Evolutionary conservation across 2,888 invertebrate species (phyloP), one percentile per base, ranked within the genome.

Genomic region (Drosophila emarginata): DNA sequence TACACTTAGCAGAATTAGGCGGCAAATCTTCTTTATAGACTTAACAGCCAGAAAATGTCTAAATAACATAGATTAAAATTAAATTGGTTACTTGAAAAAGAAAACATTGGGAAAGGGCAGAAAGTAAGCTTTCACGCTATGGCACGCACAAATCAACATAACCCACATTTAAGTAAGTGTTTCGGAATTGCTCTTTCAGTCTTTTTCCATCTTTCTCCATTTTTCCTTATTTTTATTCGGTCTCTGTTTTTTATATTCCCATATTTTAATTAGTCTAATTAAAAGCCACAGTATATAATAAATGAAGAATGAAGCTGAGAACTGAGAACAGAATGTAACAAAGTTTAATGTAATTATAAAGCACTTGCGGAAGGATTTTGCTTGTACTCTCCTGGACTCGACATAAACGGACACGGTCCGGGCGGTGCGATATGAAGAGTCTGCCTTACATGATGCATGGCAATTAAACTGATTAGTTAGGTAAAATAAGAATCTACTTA

Each of bases 391-490:
- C n/a, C n/a, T n/a, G n/a, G n/a, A n/a, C n/a, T n/a, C n/a, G n/a
- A n/a, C n/a, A n/a, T n/a, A n/a, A n/a, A n/a, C n/a, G n/a, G n/a
- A n/a, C n/a, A n/a, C n/a, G n/a, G n/a, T n/a, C n/a, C n/a, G n/a
- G n/a, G n/a, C n/a, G n/a, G n/a, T n/a, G n/a, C n/a, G 45, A 40
- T 14, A 1, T 40, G 9, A 40, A 15, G 7, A 2, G 0, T 11
- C 2, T 59, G 12, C 57, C n/a, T 51, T 5, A 28, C 6, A 28
- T 66, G 77, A 72, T 72, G 56, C 74, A 69, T 69, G 71, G 74
- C 79, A 82, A 85, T 82, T 80, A 74, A 73, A 72, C 70, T 85
- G 85, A 81, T 83, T 80, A 23, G 23, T 23, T 23, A 23, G 23
- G 23, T 23, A 23, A 23, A n/a, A n/a, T n/a, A n/a, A n/a, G n/a